A percentile compares a stretch with the other conserved stretches of the same genome.
Conservation (phyloP, 2,888 invertebrate genomes). For the Petrolisthes cinctipes region DNA sequence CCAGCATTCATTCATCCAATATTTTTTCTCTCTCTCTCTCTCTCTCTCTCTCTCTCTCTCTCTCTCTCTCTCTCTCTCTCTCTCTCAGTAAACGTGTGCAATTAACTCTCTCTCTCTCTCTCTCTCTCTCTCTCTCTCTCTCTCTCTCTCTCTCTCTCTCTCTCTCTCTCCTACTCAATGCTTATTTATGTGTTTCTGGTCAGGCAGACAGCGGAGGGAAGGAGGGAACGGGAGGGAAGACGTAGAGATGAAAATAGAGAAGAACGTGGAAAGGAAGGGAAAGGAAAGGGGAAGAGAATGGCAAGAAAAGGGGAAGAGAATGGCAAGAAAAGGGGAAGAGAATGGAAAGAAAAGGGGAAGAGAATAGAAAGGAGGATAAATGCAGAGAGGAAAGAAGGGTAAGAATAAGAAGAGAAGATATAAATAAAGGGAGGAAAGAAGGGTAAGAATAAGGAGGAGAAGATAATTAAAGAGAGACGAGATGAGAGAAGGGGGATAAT, state of each 20-base stretch:
- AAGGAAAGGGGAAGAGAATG: background rate
- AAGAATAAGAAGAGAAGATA: background rate
- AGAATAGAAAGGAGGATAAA: background rate
- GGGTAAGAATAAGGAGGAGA: background rate
- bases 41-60: background rate
- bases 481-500: background rate
- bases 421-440: background rate
- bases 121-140: background rate
- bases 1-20: background rate
- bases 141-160: background rate
- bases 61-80: background rate
- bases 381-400: background rate
- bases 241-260: too few relatives aligned
- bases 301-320: background rate
- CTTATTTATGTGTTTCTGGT: too few relatives aligned
- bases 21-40: background rate
- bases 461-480: background rate
- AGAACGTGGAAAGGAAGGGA: too few relatives aligned
- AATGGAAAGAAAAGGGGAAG: slow-evolving; percentile 6
- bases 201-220: too few relatives aligned
- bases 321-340: background rate
- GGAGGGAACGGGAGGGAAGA: too few relatives aligned
- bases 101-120: background rate
- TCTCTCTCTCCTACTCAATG: background rate
- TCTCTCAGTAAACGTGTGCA: too few relatives aligned